A percentile compares a stretch with the other conserved stretches of the same genome.
Conservation (phyloP, 92 coral and sea anemone species). For the Bergia puertoricense region DNA sequence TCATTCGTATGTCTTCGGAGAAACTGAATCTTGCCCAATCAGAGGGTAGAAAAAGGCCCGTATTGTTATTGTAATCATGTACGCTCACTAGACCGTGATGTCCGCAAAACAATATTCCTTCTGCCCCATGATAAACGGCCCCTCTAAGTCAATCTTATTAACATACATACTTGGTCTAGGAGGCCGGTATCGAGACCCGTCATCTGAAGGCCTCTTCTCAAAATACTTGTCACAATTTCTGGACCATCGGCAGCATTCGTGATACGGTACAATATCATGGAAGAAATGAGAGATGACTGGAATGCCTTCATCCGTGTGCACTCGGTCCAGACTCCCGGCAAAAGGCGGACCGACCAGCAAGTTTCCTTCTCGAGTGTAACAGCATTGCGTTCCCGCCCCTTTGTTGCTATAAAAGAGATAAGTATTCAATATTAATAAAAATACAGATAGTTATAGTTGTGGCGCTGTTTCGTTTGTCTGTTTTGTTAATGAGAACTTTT, state of each 20-base stretch:
- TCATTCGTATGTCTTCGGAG: too few species aligned
- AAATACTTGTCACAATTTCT: slow-evolving; percentile 71
- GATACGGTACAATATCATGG: slow-evolving; percentile 83
- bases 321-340: slow-evolving; percentile 76
- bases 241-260: slow-evolving; percentile 72
- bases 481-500: too few species aligned
- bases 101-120: too few species aligned
- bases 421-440: not conserved
- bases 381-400: slow-evolving; percentile 90
- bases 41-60: too few species aligned
- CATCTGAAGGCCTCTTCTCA: slow-evolving; percentile 82
- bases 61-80: too few species aligned
- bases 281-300: slow-evolving; percentile 78
- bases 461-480: too few species aligned
- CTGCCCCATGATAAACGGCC: too few species aligned
- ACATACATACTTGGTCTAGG: slow-evolving; percentile 77
- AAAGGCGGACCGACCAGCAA: slow-evolving; percentile 72
- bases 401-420: slow-evolving; percentile 45
- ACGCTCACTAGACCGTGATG: too few species aligned
- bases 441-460: not conserved
- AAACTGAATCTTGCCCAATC: too few species aligned
- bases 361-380: slow-evolving; percentile 78
- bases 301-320: slow-evolving; percentile 67
- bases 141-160: not conserved
- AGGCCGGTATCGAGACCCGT: slow-evolving; percentile 74